These are phyloP conservation scores for Calameuta filiformis DNA, from an alignment of 2,888 invertebrate genomes.

Conservation along the genomic window DNA sequence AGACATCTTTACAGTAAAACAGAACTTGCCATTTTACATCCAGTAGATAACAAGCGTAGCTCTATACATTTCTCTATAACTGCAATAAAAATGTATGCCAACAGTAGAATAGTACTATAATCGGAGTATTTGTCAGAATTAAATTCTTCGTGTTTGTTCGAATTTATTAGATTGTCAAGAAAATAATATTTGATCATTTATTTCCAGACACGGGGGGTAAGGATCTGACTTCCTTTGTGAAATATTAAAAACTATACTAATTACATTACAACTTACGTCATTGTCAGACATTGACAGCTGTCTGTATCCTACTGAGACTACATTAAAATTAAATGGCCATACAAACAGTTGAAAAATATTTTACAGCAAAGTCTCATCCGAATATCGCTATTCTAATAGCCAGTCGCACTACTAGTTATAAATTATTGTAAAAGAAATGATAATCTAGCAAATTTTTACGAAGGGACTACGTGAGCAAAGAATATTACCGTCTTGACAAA, in stretches of 20 bases:
- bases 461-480: neutral
- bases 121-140: neutral
- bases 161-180: neutral
- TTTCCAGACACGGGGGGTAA: neutral
- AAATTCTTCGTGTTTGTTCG: neutral
- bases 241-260: neutral
- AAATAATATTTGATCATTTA: neutral
- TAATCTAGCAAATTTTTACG: neutral
- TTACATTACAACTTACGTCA: neutral
- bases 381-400: neutral
- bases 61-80: slow-evolving; percentile 2
- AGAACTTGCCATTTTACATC: neutral
- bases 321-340: neutral
- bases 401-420: neutral
- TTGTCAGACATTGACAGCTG: neutral
- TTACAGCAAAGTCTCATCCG: neutral
- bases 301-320: neutral
- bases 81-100: slow-evolving; percentile 2
- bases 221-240: neutral
- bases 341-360: neutral
- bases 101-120: neutral
- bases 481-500: neutral
- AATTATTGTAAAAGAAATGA: neutral
- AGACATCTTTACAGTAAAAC: neutral
- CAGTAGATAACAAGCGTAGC: slow-evolving; percentile 4